Base-by-base conservation (phyloP, 1,140 invertebrate species). In the Cephus cinctus region DNA sequence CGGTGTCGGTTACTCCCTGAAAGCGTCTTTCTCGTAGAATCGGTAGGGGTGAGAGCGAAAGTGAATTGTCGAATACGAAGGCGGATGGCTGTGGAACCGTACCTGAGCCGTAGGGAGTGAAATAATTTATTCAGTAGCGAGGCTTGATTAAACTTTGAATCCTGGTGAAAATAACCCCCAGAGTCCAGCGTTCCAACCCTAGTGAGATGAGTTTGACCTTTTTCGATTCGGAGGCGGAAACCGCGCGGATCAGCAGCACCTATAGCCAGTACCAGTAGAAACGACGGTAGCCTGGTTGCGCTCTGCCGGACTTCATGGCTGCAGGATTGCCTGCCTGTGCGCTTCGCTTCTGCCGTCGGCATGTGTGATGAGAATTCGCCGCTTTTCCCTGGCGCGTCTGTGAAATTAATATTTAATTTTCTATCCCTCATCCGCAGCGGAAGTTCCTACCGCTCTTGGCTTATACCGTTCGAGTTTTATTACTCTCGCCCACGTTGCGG, bases 331-430 rank as follows among this genome's bases (percentile, higher is more conserved):
- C n/a, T n/a, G n/a, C n/a, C n/a, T n/a, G n/a, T n/a, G n/a, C n/a
- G n/a, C n/a, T n/a, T n/a, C n/a, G n/a, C n/a, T n/a, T n/a, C n/a
- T n/a, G n/a, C 21, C 47, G 57, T 50, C 49, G 40, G 63, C 51
- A 60, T 61, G 55, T 45, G 56, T 53, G 56, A 67, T 61, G 57
- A 66, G 60, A 61, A 61, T 59, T 50, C 56, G 53, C 58, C 46
- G 31, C 51, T 41, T 50, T 58, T 52, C 52, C 45, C 45, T 32
- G 38, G 16, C 43, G 30, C 41, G 46, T 47, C 30, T 39, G 48
- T 49, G 39, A 60, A 67, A 69, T 73, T 72, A 73, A 71, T 72
- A 71, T 71, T 73, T 72, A 67, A 71, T 71, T 67, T 69, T 54
- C 61, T 55, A 62, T 56, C 62, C 59, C 50, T 63, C 55, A 56